These are phyloP conservation scores for Phoeniculus purpureus DNA, from an alignment of 2,797 vertebrate genomes.

Conservation along the genomic window DNA sequence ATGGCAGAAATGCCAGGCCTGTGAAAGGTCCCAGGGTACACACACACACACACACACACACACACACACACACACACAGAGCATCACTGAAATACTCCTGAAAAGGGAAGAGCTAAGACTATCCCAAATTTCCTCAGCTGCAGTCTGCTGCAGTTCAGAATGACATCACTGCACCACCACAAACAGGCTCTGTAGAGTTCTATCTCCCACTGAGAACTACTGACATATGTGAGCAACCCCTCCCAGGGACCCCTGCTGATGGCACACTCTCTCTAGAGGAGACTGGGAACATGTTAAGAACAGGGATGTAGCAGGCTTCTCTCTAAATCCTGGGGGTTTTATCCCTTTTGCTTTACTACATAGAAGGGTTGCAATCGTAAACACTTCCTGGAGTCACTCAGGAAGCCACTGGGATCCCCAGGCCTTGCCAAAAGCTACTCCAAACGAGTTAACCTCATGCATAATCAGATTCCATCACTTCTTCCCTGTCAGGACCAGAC, in stretches of 20 bases:
- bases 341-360: neutral
- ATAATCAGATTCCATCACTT: neutral
- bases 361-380: neutral
- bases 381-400: neutral
- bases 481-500: neutral
- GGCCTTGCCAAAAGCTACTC: neutral
- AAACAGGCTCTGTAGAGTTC: neutral
- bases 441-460: rapidly evolving
- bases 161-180: conserved; percentile 31
- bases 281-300: neutral
- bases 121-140: conserved; percentile 4
- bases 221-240: neutral
- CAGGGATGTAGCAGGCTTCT: neutral
- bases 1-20: neutral
- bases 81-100: neutral
- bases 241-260: rapidly evolving
- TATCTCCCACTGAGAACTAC: neutral
- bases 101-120: neutral
- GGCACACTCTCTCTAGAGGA: neutral
- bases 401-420: neutral
- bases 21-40: neutral
- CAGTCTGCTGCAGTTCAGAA: conserved; percentile 44
- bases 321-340: neutral
- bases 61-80: rapidly evolving
- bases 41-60: rapidly evolving